These are phyloP conservation scores for Drosophila obscura DNA, from an alignment of 1,140 invertebrate species.

Conservation along the genomic window DNA sequence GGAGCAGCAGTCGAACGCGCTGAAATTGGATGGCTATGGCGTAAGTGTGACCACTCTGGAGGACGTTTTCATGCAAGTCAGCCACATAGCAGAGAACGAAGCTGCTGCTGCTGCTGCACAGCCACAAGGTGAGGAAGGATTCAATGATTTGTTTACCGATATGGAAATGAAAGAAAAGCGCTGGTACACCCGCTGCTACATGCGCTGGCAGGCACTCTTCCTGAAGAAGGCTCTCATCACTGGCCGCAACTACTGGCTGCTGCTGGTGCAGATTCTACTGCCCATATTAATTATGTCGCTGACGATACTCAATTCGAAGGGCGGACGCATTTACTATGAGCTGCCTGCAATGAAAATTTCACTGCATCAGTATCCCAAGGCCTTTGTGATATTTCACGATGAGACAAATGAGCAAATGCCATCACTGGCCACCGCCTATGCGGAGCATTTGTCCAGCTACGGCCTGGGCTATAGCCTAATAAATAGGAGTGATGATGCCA, in stretches of 20 bases:
- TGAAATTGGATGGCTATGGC: constrained; percentile 90
- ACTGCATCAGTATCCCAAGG: constrained; percentile 8
- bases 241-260: constrained; percentile 85
- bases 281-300: constrained; percentile 86
- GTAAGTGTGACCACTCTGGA: constrained; percentile 97
- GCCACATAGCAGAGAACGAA: not conserved
- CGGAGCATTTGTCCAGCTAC: not conserved
- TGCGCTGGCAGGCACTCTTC: constrained; percentile 85
- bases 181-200: not conserved
- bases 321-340: constrained; percentile 20
- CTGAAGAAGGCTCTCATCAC: constrained; percentile 86
- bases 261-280: constrained; percentile 85
- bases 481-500: accelerated
- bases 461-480: not conserved
- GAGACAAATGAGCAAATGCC: not conserved
- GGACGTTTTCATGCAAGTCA: constrained; percentile 90
- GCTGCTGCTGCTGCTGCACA: not conserved
- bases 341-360: constrained; percentile 19
- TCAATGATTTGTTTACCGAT: constrained; percentile 20
- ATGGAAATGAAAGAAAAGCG: not conserved
- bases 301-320: constrained; percentile 84
- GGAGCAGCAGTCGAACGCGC: constrained; percentile 34
- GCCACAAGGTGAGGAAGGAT: not conserved
- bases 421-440: not conserved
- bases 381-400: constrained; percentile 9